phyloP scores from a whole-genome alignment of 1,140 invertebrate species.

The Scaptomyza graminum region DNA sequence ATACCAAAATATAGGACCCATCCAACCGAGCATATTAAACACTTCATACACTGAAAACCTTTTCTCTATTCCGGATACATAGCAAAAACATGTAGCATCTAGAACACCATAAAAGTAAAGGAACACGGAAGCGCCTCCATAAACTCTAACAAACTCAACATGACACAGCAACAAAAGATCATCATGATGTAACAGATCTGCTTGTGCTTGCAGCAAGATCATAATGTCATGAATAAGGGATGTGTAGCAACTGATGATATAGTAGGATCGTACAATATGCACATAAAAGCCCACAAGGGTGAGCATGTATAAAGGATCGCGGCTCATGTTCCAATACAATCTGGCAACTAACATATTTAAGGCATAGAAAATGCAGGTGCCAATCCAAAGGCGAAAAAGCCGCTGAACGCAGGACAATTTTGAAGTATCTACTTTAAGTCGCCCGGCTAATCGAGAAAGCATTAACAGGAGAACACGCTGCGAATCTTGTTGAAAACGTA shows the following conservation, averaged over 20 bases:
- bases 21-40: not conserved
- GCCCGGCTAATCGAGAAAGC: not conserved
- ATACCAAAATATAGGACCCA: conserved; percentile 8
- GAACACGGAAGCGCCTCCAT: conserved; percentile 9
- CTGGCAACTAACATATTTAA: not conserved
- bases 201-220: conserved; percentile 2
- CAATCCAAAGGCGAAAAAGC: conserved; percentile 27
- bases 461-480: not conserved
- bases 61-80: conserved; percentile 2
- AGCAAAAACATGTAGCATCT: conserved; percentile 10
- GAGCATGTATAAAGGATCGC: not conserved
- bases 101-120: conserved; percentile 2
- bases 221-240: conserved; percentile 2
- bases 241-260: conserved; percentile 9
- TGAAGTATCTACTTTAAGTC: conserved; percentile 6
- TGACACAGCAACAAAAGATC: conserved; percentile 25
- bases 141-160: conserved; percentile 9
- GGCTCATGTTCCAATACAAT: not conserved
- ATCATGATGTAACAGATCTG: conserved; percentile 25
- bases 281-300: not conserved
- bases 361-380: conserved; percentile 8
- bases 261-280: conserved; percentile 3
- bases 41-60: not conserved
- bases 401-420: not conserved
- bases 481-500: not conserved